Percentiles rank a stretch among this genome's conserved stretches.
Conservation (phyloP, 2,797 vertebrate genomes). For the Rhabdomys pumilio region DNA sequence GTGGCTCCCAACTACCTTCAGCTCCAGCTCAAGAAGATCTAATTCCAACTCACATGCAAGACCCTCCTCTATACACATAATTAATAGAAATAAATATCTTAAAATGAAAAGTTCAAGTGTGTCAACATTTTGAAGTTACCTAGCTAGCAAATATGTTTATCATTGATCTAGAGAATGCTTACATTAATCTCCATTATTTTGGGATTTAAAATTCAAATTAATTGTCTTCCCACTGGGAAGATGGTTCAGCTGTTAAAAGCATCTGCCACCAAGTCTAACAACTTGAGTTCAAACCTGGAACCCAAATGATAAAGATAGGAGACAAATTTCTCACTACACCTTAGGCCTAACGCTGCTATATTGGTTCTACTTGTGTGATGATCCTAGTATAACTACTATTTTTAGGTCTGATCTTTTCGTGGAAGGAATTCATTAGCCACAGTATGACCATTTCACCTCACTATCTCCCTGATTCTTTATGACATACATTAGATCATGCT, state of each 20-base stretch:
- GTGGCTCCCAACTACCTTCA: background rate
- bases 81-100: background rate
- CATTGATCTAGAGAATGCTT: background rate
- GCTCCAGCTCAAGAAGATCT: background rate
- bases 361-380: background rate
- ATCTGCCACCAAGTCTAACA: background rate
- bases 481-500: background rate
- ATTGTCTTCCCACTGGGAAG: background rate
- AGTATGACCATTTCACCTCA: background rate
- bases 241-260: background rate
- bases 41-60: too few relatives aligned
- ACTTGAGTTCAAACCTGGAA: background rate
- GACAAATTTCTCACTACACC: background rate
- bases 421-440: background rate
- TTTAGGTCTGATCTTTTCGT: slow-evolving; percentile 1
- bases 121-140: slow-evolving; percentile 32
- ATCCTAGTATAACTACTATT: background rate
- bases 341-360: background rate
- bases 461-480: background rate
- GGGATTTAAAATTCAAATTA: slow-evolving; percentile 46
- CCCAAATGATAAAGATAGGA: background rate
- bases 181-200: background rate
- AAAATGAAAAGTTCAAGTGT: slow-evolving; percentile 14
- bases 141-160: slow-evolving; percentile 14
- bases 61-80: background rate